Base-by-base conservation (phyloP, 2,113 vertebrate genomes). In the Arizona elegans region DNA sequence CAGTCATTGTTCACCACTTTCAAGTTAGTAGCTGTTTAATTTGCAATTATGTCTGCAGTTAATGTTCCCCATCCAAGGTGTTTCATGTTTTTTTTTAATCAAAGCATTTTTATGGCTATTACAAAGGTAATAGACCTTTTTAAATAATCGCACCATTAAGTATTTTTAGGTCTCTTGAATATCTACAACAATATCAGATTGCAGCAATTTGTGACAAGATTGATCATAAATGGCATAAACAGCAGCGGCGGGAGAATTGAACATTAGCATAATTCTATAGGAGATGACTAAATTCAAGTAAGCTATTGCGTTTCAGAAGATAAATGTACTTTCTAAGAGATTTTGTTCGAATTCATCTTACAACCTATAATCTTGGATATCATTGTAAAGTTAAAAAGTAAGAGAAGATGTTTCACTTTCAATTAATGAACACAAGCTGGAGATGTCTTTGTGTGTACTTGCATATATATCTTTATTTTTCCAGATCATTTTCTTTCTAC, bases 51-150 rank as follows among this genome's bases (percentile, higher is more conserved):
- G 50, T 43, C 59, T 88, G 50, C 58, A 70, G 58, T 56, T 75
- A 89, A 89, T 47, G 33, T 56, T 89, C 53, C 33, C 33, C 33
- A 55, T 54, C 33, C 87, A 89, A 56, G 62, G 52, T 89, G 62
- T 62, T 38, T 89, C 26, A 85, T 29, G 47, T n/a, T 81, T 75
- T 17, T 50, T 90, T 70, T n/a, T n/a, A 70, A 54, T 92, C 87
- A 92, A 92, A 92, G 87, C 33, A 56, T 29, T 56, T 92, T 70
- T 89, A 62, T 11, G 88, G 87, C 87, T 89, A 55, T 81, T 89
- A 50, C 15, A 81, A n/a, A 93, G 88, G 92, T 90, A 89, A 86
- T 88, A 86, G 53, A 90, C 43, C 92, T 90, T 86, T 43, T 90
- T 33, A 54, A 93, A 93, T 86, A 93, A 89, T 90, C 2, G 23